Conservation (phyloP, 2,888 invertebrate genomes). For the Orchesella flavescens region DNA sequence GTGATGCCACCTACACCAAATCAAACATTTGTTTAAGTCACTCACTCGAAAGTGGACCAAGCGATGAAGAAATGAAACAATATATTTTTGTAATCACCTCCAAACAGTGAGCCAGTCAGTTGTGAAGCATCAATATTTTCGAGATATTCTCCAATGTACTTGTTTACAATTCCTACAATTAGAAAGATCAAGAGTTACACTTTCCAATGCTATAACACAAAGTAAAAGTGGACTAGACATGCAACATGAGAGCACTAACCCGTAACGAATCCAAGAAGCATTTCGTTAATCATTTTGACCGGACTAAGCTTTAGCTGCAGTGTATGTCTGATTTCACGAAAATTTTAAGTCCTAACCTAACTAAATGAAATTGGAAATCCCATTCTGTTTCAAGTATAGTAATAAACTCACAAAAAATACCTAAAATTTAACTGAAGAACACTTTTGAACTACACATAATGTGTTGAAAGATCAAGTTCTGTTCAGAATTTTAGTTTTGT, state of each 20-base stretch:
- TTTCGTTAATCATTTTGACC: slow-evolving; percentile 14
- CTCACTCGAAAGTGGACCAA: background rate
- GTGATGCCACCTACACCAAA: slow-evolving; percentile 91
- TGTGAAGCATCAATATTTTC: slow-evolving; percentile 96
- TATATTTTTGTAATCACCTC: slow-evolving; percentile 79
- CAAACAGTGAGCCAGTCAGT: slow-evolving; percentile 96
- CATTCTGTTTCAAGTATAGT: background rate
- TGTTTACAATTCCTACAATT: slow-evolving; percentile 82
- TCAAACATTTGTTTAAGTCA: background rate
- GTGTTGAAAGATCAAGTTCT: too few species aligned
- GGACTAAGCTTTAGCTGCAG: too few species aligned
- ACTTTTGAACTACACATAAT: too few species aligned
- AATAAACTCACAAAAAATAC: background rate
- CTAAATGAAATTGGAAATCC: too few species aligned
- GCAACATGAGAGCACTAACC: too few species aligned
- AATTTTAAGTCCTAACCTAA: too few species aligned
- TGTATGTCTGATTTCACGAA: background rate
- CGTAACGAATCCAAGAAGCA: slow-evolving; percentile 46
- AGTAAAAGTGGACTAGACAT: background rate
- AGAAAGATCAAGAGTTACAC: background rate
- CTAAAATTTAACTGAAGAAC: too few species aligned
- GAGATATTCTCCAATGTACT: slow-evolving; percentile 94
- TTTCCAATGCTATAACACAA: background rate
- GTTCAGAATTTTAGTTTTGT: too few species aligned
- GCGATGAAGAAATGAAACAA: background rate